phyloP scores from a whole-genome alignment of 2,113 vertebrate species.

The Lagopus muta region DNA sequence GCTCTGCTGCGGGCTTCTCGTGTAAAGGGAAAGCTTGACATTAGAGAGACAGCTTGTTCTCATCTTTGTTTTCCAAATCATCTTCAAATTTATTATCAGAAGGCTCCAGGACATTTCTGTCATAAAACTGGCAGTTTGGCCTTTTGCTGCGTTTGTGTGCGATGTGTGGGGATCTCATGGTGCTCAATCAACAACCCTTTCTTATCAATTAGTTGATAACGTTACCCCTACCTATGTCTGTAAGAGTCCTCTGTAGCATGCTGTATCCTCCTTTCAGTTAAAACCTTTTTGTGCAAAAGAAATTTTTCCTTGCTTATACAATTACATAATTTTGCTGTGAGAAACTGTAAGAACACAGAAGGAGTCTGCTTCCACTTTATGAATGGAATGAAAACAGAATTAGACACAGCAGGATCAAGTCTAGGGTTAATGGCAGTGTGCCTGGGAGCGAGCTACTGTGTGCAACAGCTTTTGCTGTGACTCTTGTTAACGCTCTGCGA shows the following conservation, averaged over 20 bases:
- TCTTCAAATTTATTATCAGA: not conserved
- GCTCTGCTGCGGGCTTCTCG: not conserved
- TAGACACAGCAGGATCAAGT: not conserved
- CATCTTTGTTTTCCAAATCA: not conserved
- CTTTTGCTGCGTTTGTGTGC: not conserved
- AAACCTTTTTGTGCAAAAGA: not conserved
- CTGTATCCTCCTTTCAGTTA: not conserved
- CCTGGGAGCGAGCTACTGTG: not conserved
- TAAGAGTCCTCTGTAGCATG: not conserved
- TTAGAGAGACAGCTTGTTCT: not conserved
- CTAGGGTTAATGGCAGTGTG: not conserved
- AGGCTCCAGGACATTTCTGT: not conserved
- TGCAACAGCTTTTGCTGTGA: slow-evolving; percentile 18
- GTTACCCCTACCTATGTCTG: not conserved
- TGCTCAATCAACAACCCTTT: not conserved
- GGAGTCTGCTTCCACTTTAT: not conserved
- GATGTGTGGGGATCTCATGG: not conserved
- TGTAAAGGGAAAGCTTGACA: not conserved
- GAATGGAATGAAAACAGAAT: not conserved
- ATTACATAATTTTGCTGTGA: not conserved
- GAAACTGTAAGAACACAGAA: not conserved
- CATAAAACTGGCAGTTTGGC: not conserved
- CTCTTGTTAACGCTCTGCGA: not conserved
- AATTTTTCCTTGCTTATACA: not conserved
- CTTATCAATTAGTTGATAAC: not conserved